Evolutionary conservation across 2,797 vertebrate species (phyloP), one percentile per base, ranked within the genome.

Genomic region (Crenuchus spilurus): DNA sequence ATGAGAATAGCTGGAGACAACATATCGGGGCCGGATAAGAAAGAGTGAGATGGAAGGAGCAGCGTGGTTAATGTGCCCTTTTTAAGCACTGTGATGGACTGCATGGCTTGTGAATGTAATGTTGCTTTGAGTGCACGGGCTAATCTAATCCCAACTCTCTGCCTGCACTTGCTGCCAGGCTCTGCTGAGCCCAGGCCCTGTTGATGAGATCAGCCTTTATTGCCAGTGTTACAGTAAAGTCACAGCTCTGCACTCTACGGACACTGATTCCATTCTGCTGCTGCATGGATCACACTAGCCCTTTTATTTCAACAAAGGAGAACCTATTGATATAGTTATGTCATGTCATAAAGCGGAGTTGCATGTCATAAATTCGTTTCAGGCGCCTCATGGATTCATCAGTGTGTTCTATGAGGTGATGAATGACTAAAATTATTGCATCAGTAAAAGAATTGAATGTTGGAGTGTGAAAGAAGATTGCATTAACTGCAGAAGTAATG

Each of bases 91-190:
- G 49, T 82, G 84, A 82, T 81, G 58, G 60, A 76, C 74, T 64
- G 54, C 79, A 73, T 77, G 64, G 76, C 67, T 83, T 58, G 55
- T 57, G 68, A 72, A 76, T 22, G 52, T 78, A 84, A 82, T 82
- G 77, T 72, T 74, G 66, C 80, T 74, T 62, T 67, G 60, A 62
- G 74, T 54, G 64, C 63, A 71, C 42, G 33, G 72, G 75, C 62
- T 83, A 80, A 83, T 80, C 78, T 82, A 83, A 83, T 84, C 70
- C 74, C 54, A 58, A 75, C 74, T 80, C 76, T 72, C 66, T 67
- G 58, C 46, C 60, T 75, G 41, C 55, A 62, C 54, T n/a, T 26
- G 20, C 70, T 16, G n/a, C 18, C 63, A n/a, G 52, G 52, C 68
- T 71, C 58, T 2, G 4, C 33, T 76, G 42, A 46, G 33, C 52